Percentiles rank a stretch among this genome's conserved stretches.
Evolutionary conservation across 1,140 invertebrate species (phyloP).

Genomic region (Dinothrombium tinctorium): DNA sequence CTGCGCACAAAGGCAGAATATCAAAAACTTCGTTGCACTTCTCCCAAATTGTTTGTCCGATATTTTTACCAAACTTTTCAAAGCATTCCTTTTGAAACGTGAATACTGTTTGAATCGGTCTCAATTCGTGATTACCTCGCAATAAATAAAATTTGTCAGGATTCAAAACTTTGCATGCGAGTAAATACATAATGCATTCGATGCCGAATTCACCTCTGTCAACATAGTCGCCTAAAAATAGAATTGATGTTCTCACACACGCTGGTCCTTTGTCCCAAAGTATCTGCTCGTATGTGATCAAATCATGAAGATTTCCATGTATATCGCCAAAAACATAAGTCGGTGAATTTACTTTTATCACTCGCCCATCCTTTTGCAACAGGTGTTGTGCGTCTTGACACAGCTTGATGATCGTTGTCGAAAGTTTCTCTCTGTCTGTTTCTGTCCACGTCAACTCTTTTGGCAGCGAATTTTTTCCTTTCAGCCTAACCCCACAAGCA

Average conservation of each 20-base stretch:
- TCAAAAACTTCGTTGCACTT: conserved; percentile 41
- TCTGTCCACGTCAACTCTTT: too few relatives aligned
- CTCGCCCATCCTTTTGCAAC: conserved; percentile 6
- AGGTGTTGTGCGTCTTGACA: conserved; percentile 4
- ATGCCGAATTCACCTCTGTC: conserved; percentile 24
- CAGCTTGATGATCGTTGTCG: conserved; percentile 9
- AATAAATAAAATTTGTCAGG: conserved; percentile 32
- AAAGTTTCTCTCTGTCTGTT: conserved; percentile 1
- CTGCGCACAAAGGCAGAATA: conserved; percentile 37
- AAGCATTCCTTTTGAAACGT: conserved; percentile 36
- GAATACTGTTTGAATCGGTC: conserved; percentile 38
- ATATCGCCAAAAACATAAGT: conserved; percentile 30
- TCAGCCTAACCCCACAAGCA: too few relatives aligned
- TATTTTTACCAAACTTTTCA: conserved; percentile 34
- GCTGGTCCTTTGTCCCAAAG: conserved; percentile 32
- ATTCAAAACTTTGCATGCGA: conserved; percentile 33
- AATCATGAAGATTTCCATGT: conserved; percentile 34
- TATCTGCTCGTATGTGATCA: conserved; percentile 33
- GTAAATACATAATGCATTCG: conserved; percentile 32
- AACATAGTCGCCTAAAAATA: conserved; percentile 40
- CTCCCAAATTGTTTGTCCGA: conserved; percentile 35
- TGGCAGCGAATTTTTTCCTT: too few relatives aligned
- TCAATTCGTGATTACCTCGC: conserved; percentile 37
- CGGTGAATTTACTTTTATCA: conserved; percentile 24
- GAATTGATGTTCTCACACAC: conserved; percentile 29